Percentiles rank a stretch among this genome's conserved stretches.
Evolutionary conservation across 2,113 vertebrate species (phyloP).

Genomic region (Stigmatopora argus): DNA sequence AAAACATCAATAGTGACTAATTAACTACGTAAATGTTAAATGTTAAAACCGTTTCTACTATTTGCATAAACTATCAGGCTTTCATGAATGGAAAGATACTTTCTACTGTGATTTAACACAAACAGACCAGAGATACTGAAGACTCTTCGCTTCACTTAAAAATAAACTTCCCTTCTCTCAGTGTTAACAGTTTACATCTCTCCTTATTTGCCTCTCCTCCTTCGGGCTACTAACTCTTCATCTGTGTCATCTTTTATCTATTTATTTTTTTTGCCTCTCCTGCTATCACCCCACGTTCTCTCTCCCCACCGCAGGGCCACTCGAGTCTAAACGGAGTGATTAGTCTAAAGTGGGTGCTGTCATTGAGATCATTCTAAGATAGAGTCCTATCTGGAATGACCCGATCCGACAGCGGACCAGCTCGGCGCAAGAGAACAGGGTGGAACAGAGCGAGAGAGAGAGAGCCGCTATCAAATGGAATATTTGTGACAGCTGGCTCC

Average conservation of each 20-base stretch:
- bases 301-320: conserved; percentile 79
- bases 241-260: conserved; percentile 70
- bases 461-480: conserved; percentile 83
- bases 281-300: conserved; percentile 35
- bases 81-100: conserved; percentile 26
- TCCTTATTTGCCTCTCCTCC: conserved; percentile 50
- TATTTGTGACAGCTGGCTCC: conserved; percentile 89
- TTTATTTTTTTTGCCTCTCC: conserved; percentile 35
- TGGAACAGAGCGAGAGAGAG: conserved; percentile 18
- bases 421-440: conserved; percentile 56
- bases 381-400: conserved; percentile 90
- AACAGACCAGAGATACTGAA: conserved; percentile 40
- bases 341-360: conserved; percentile 91
- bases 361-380: conserved; percentile 94
- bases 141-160: conserved; percentile 41
- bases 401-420: conserved; percentile 87
- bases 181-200: conserved; percentile 28
- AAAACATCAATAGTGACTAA: not conserved
- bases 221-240: conserved; percentile 69
- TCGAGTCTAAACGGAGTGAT: conserved; percentile 90
- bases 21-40: not conserved
- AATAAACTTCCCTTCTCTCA: conserved; percentile 30
- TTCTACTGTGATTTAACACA: conserved; percentile 23
- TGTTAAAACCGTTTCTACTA: not conserved
- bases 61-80: conserved; percentile 3